phyloP scores from a whole-genome alignment of 2,888 invertebrate genomes.

The Spodoptera littoralis region DNA sequence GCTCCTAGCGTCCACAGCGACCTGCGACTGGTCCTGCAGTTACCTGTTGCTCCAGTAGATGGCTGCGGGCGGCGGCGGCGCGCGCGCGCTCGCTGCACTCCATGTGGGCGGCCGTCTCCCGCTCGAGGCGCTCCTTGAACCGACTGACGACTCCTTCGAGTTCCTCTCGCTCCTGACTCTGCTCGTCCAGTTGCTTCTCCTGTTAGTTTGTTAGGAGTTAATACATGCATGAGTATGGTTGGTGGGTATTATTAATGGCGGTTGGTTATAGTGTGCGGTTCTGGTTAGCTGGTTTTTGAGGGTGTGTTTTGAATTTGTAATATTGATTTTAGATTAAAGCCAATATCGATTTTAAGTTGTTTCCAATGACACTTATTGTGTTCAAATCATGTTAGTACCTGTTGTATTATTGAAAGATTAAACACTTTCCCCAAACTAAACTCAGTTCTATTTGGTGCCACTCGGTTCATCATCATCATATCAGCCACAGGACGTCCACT shows the following conservation, averaged over 20 bases:
- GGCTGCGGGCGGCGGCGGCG: slow-evolving; percentile 87
- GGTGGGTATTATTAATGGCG: slow-evolving; percentile 39
- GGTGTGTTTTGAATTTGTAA: not conserved
- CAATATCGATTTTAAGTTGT: too few species aligned
- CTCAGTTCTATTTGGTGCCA: too few species aligned
- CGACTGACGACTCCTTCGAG: slow-evolving; percentile 94
- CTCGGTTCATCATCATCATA: too few species aligned
- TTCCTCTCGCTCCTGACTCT: slow-evolving; percentile 97
- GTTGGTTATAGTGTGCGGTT: slow-evolving; percentile 45
- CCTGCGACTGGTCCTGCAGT: too few species aligned
- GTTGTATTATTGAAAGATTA: too few species aligned
- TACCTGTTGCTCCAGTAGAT: slow-evolving; percentile 90
- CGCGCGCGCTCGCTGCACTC: slow-evolving; percentile 94
- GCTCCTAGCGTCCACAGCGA: too few species aligned
- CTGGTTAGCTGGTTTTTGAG: slow-evolving; percentile 16
- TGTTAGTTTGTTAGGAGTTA: slow-evolving; percentile 70
- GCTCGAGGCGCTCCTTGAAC: slow-evolving; percentile 95
- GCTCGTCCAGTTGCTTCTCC: slow-evolving; percentile 97
- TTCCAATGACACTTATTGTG: too few species aligned
- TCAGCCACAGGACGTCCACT: too few species aligned
- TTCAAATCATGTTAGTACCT: too few species aligned
- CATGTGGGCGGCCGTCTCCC: slow-evolving; percentile 95
- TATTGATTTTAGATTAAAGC: too few species aligned
- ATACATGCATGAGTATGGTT: slow-evolving; percentile 56
- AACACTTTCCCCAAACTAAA: too few species aligned